Evolutionary conservation across 2,888 invertebrate genomes (phyloP).

Genomic region (Acleris literana): DNA sequence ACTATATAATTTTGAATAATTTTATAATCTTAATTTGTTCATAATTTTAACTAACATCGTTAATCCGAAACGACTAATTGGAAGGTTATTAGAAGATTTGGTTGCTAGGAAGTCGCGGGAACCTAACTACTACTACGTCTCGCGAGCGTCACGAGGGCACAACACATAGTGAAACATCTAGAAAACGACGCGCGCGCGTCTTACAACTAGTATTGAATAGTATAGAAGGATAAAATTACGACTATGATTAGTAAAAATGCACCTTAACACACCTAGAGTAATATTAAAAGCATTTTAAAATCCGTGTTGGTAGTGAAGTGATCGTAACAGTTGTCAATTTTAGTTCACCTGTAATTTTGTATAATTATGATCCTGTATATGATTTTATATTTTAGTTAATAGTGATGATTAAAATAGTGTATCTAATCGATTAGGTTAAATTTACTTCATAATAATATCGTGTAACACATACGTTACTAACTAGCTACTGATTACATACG

Average conservation of each 20-base stretch:
- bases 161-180: conserved; percentile 78
- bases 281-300: conserved; percentile 65
- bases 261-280: conserved; percentile 72
- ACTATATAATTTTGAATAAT: conserved; percentile 48
- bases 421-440: conserved; percentile 54
- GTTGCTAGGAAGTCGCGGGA: conserved; percentile 80
- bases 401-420: conserved; percentile 45
- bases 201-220: conserved; percentile 69
- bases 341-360: conserved; percentile 42
- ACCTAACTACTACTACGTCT: conserved; percentile 79
- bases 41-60: conserved; percentile 65
- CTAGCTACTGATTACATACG: conserved; percentile 76
- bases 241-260: conserved; percentile 77
- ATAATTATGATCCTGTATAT: conserved; percentile 54
- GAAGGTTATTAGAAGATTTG: conserved; percentile 77
- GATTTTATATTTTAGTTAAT: conserved; percentile 41
- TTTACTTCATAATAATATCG: conserved; percentile 57
- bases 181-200: conserved; percentile 69
- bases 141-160: conserved; percentile 76
- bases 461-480: conserved; percentile 62
- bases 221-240: conserved; percentile 77
- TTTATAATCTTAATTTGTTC: conserved; percentile 58
- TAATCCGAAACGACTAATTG: conserved; percentile 72
- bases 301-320: conserved; percentile 49
- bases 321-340: conserved; percentile 31